Conservation (phyloP, 1,140 invertebrate genomes). For the Chironomus tepperi region DNA sequence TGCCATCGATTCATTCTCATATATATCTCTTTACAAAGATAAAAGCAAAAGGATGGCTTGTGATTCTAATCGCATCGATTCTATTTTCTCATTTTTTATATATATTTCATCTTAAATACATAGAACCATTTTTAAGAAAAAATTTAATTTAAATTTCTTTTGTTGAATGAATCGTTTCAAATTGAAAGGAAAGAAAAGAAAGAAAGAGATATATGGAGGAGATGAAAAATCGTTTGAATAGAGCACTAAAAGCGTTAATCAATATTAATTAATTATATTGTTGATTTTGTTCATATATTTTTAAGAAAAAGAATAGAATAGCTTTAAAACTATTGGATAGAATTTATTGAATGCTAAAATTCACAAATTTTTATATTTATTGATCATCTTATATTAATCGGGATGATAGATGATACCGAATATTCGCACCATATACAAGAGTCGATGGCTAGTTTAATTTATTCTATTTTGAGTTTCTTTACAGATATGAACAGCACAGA, state of each 20-base stretch:
- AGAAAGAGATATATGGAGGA: neutral
- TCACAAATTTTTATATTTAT: constrained; percentile 10
- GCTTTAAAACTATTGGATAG: too few species aligned
- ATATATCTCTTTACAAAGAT: neutral
- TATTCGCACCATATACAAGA: neutral
- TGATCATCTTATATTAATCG: neutral
- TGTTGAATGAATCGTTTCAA: neutral
- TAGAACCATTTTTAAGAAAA: neutral
- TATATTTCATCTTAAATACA: neutral
- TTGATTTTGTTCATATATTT: neutral
- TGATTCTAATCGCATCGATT: constrained; percentile 1
- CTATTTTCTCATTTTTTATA: neutral
- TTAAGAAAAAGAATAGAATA: neutral
- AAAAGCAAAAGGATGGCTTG: neutral
- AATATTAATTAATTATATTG: constrained; percentile 15
- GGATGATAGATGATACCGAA: too few species aligned
- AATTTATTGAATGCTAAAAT: neutral
- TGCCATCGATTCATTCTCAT: neutral
- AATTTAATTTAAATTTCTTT: constrained; percentile 15
- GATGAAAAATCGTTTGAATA: too few species aligned
- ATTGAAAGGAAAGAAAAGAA: neutral
- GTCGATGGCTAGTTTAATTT: neutral
- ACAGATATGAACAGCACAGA: too few species aligned
- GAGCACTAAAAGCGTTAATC: neutral
- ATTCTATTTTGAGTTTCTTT: neutral